Evolutionary conservation across 1,140 invertebrate genomes (phyloP).

Genomic region (Teleopsis dalmanni): DNA sequence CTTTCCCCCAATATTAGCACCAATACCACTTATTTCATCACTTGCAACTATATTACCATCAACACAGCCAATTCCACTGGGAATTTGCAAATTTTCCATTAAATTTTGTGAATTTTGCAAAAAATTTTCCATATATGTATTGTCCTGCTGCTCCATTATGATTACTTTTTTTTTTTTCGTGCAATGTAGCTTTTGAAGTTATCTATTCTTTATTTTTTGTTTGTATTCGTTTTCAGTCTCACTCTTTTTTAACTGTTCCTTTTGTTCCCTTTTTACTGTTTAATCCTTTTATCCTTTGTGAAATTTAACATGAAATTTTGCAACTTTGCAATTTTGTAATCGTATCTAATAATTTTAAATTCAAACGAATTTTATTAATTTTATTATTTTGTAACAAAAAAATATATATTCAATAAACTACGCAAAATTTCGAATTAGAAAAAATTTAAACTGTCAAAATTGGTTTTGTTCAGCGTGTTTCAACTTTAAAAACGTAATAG

Average conservation of each 20-base stretch:
- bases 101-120: slow-evolving; percentile 29
- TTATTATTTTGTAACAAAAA: too few species aligned
- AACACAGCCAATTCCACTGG: slow-evolving; percentile 16
- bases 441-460: too few species aligned
- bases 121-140: slow-evolving; percentile 31
- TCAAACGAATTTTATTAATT: too few species aligned
- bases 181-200: too few species aligned
- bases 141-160: slow-evolving; percentile 40
- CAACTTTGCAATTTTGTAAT: neutral
- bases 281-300: neutral
- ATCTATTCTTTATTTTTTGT: too few species aligned
- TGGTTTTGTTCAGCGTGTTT: too few species aligned
- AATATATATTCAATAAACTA: too few species aligned
- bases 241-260: neutral
- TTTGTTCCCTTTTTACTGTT: neutral
- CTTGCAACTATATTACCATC: slow-evolving; percentile 11
- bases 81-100: slow-evolving; percentile 31
- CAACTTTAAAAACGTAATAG: too few species aligned
- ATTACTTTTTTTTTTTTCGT: slow-evolving; percentile 1
- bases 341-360: too few species aligned
- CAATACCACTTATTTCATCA: slow-evolving; percentile 8
- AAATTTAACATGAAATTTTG: slow-evolving; percentile 1
- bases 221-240: too few species aligned
- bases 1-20: slow-evolving; percentile 16
- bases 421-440: too few species aligned